Conservation (phyloP, 2,888 invertebrate species). For the Fragum whitleyi region DNA sequence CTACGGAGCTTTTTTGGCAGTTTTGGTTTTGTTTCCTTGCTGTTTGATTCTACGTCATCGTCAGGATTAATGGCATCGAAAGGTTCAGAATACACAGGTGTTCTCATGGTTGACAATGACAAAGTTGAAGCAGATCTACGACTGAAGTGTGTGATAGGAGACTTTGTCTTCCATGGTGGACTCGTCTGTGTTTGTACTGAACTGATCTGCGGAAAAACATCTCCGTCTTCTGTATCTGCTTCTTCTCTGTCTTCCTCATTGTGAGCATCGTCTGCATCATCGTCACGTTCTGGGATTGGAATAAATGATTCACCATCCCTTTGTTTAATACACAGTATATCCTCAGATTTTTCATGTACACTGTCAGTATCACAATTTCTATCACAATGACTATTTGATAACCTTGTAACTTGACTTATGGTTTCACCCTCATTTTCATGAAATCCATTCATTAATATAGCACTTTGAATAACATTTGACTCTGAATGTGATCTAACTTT, state of each 20-base stretch:
- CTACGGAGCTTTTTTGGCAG: slow-evolving; percentile 69
- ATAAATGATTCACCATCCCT: slow-evolving; percentile 29
- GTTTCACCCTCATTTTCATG: background rate
- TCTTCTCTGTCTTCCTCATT: slow-evolving; percentile 50
- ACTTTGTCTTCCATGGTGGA: slow-evolving; percentile 66
- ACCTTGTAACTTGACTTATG: background rate
- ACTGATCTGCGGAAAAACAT: slow-evolving; percentile 27
- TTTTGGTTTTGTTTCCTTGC: slow-evolving; percentile 57
- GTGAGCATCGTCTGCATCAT: slow-evolving; percentile 57
- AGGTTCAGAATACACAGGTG: slow-evolving; percentile 86
- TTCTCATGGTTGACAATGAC: slow-evolving; percentile 71
- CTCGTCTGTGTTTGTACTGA: slow-evolving; percentile 71
- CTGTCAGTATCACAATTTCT: background rate
- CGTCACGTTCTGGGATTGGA: slow-evolving; percentile 48
- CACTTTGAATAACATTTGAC: slow-evolving; percentile 1
- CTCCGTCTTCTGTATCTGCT: slow-evolving; percentile 44
- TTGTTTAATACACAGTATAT: slow-evolving; percentile 3
- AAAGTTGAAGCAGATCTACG: slow-evolving; percentile 64
- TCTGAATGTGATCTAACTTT: background rate
- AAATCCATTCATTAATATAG: background rate
- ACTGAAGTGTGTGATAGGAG: slow-evolving; percentile 57
- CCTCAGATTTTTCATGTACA: background rate
- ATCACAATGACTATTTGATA: background rate
- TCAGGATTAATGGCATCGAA: slow-evolving; percentile 78
- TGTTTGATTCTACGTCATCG: slow-evolving; percentile 14